phyloP scores from a whole-genome alignment of 2,113 vertebrate genomes.

The Peromyscus polionotus region DNA sequence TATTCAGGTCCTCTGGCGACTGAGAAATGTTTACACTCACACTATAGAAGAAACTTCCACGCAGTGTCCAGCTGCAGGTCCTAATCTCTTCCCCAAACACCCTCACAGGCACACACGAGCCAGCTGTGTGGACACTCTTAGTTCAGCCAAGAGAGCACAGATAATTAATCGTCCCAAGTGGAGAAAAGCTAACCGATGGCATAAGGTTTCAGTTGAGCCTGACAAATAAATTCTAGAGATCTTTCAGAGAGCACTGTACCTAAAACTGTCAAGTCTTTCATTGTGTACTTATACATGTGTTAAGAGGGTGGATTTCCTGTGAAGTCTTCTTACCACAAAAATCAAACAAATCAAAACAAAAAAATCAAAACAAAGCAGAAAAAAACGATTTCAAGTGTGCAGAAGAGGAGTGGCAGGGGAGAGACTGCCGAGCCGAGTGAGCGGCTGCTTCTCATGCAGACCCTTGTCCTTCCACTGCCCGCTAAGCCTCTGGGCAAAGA shows the following conservation, averaged over 20 bases:
- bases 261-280: accelerated
- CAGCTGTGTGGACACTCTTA: background rate
- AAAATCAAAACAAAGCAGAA: background rate
- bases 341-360: background rate
- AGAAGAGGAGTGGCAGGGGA: background rate
- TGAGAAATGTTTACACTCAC: background rate
- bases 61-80: background rate
- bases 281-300: background rate
- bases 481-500: slow-evolving; percentile 82
- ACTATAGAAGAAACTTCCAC: background rate
- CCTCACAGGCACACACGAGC: background rate
- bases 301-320: background rate
- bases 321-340: background rate
- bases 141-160: background rate
- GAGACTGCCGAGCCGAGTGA: background rate
- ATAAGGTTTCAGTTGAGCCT: background rate
- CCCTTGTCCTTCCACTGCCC: slow-evolving; percentile 64
- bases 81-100: background rate
- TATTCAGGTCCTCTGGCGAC: background rate
- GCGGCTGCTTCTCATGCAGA: slow-evolving; percentile 73
- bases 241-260: accelerated
- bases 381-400: background rate
- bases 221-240: background rate
- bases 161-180: background rate
- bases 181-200: accelerated